A percentile compares a stretch with the other conserved stretches of the same genome.
These are phyloP conservation scores for Parnassius orleans DNA, from an alignment of 2,888 invertebrate species.

Conservation along the genomic window DNA sequence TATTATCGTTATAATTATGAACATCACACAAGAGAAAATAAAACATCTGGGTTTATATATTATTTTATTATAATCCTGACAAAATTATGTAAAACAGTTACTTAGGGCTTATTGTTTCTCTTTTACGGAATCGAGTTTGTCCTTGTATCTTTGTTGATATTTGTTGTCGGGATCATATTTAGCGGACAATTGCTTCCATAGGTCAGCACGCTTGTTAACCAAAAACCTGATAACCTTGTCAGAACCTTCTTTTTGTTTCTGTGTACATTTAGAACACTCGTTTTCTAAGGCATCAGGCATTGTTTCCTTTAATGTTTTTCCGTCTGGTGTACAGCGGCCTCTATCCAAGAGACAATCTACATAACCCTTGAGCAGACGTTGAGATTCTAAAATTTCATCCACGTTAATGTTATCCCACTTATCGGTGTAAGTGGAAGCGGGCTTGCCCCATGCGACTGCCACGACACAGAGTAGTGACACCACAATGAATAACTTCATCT, in stretches of 20 bases:
- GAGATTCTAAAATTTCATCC: too few species aligned
- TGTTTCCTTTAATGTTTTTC: slow-evolving; percentile 70
- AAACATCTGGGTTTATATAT: too few species aligned
- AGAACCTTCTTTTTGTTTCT: slow-evolving; percentile 75
- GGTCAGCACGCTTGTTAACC: slow-evolving; percentile 84
- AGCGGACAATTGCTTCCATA: slow-evolving; percentile 84
- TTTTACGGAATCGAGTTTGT: slow-evolving; percentile 58
- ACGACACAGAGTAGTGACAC: slow-evolving; percentile 56
- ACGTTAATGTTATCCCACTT: too few species aligned
- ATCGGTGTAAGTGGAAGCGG: slow-evolving; percentile 41
- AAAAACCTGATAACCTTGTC: slow-evolving; percentile 85
- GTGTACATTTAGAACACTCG: slow-evolving; percentile 86
- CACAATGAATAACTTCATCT: slow-evolving; percentile 67
- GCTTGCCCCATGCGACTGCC: slow-evolving; percentile 55
- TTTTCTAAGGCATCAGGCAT: slow-evolving; percentile 87
- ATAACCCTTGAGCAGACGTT: too few species aligned
- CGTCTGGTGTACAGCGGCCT: too few species aligned
- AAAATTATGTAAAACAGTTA: neutral
- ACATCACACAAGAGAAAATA: too few species aligned
- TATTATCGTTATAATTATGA: too few species aligned
- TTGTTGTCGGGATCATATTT: slow-evolving; percentile 87
- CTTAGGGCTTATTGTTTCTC: slow-evolving; percentile 27
- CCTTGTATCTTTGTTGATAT: slow-evolving; percentile 84
- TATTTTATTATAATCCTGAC: neutral
- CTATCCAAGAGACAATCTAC: too few species aligned